Percentiles rank a stretch among this genome's conserved stretches.
These are phyloP conservation scores for Phrynosoma blainvillii DNA, from an alignment of 2,113 vertebrate species.

Conservation along the genomic window DNA sequence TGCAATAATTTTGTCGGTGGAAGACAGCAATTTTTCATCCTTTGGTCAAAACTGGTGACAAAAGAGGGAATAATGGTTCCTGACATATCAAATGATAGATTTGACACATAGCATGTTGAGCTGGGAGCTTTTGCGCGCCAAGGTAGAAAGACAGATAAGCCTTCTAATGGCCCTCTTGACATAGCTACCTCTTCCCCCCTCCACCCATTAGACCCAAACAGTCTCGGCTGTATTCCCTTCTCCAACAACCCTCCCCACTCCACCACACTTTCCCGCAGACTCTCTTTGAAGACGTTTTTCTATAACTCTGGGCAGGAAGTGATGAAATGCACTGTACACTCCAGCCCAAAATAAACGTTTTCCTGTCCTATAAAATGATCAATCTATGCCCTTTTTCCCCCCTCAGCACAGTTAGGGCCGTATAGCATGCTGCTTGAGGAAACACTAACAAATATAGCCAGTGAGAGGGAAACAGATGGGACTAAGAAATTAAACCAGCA, in stretches of 20 bases:
- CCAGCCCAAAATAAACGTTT: constrained; percentile 72
- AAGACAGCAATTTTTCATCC: constrained; percentile 93
- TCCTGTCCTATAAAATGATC: constrained; percentile 79
- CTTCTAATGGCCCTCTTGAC: constrained; percentile 86
- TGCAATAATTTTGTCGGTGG: constrained; percentile 88
- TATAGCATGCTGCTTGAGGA: constrained; percentile 81
- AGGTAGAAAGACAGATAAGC: constrained; percentile 87
- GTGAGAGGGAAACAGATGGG: constrained; percentile 83
- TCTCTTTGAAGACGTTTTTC: constrained; percentile 48
- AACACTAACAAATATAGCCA: constrained; percentile 85
- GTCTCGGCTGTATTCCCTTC: constrained; percentile 6
- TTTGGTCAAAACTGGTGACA: constrained; percentile 92
- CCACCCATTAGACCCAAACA: constrained; percentile 53
- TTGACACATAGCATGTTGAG: constrained; percentile 83
- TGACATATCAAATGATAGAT: constrained; percentile 89
- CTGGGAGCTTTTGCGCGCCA: constrained; percentile 78
- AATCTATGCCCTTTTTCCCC: constrained; percentile 78
- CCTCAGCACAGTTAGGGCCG: constrained; percentile 75
- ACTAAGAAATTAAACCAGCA: constrained; percentile 82
- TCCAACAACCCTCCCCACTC: no score
- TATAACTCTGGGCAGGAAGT: constrained; percentile 65
- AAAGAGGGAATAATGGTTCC: constrained; percentile 91
- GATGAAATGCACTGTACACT: constrained; percentile 56
- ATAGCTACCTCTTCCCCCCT: constrained; percentile 67
- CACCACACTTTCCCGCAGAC: not conserved